Base-by-base conservation (phyloP, 1,140 invertebrate species). In the Apis dorsata region DNA sequence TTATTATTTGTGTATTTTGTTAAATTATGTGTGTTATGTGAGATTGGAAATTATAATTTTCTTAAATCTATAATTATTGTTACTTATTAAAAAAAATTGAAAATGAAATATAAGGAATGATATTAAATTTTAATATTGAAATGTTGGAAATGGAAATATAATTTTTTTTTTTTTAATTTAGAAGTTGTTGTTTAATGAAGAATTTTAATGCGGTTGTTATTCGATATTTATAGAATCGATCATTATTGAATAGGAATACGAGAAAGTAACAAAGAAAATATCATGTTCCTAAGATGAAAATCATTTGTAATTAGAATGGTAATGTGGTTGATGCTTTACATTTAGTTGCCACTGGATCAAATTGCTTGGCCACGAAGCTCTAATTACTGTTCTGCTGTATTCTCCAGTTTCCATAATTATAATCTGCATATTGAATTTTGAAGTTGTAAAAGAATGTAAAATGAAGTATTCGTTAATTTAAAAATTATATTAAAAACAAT, bases 341-440 rank as follows among this genome's bases (percentile, higher is more conserved):
- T 49, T 44, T 76, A 15, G 60, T 9, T 28, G 60, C 34, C 44
- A 53, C 44, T 63, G n/a, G 44, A 49, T 76, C 60, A 78, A 78
- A 78, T 53, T 69, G 34, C 51, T 57, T 69, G 21, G 65, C 62
- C 76, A 55, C 65, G 63, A 57, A 34, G 28, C 24, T 63, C 63
- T 28, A 63, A 78, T 78, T 78, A 78, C 63, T 13, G 51, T 76
- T 28, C 76, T 69, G 63, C 34, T 69, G 49, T 21, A 57, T 78
- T 78, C 65, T 69, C 24, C n/a, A 44, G 70, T 83, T 68, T 65
- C 60, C 74, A 76, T 65, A 28, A 60, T n/a, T 51, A 21, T 44
- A 19, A 49, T 60, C 72, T 60, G 59, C 63, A 51, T n/a, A 24
- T 75, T 75, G 44, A 62, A 60, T 34, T n/a, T 60, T 55, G n/a